Conservation (phyloP, 1,140 invertebrate genomes). For the Ganaspis sp. region DNA sequence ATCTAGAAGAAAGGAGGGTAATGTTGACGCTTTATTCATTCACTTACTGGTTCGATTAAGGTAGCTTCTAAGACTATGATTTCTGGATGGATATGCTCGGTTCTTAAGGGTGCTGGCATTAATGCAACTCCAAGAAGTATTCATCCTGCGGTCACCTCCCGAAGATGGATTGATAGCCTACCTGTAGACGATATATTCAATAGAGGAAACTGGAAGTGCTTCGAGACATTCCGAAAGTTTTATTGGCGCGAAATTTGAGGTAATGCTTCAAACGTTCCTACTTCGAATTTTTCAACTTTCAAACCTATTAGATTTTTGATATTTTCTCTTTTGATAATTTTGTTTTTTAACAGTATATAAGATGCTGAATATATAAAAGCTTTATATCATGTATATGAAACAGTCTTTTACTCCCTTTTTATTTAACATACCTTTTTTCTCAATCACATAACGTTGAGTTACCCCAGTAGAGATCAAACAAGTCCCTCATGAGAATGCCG, state of each 20-base stretch:
- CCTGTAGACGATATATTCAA: conserved; percentile 36
- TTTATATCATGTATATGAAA: too few relatives aligned
- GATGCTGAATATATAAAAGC: too few relatives aligned
- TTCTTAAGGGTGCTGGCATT: conserved; percentile 51
- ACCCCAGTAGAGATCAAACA: too few relatives aligned
- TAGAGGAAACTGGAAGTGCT: background rate
- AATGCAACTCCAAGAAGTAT: conserved; percentile 54
- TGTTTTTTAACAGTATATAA: too few relatives aligned
- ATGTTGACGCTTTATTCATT: conserved; percentile 41
- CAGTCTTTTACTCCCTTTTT: too few relatives aligned
- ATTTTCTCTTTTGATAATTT: too few relatives aligned
- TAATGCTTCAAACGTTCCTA: too few relatives aligned
- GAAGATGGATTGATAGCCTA: conserved; percentile 45
- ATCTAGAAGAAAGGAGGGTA: conserved; percentile 20
- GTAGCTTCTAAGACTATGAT: background rate
- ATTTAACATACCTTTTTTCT: too few relatives aligned
- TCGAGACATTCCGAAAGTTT: background rate
- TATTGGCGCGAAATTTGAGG: background rate
- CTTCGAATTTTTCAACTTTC: too few relatives aligned
- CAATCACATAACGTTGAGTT: too few relatives aligned
- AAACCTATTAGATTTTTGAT: too few relatives aligned
- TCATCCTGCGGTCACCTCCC: conserved; percentile 58
- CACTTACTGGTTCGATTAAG: background rate
- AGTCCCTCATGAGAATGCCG: too few relatives aligned
- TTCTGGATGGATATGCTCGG: conserved; percentile 48